Evolutionary conservation across 2,113 vertebrate species (phyloP), one percentile per base, ranked within the genome.

Genomic region (Platysteira castanea): DNA sequence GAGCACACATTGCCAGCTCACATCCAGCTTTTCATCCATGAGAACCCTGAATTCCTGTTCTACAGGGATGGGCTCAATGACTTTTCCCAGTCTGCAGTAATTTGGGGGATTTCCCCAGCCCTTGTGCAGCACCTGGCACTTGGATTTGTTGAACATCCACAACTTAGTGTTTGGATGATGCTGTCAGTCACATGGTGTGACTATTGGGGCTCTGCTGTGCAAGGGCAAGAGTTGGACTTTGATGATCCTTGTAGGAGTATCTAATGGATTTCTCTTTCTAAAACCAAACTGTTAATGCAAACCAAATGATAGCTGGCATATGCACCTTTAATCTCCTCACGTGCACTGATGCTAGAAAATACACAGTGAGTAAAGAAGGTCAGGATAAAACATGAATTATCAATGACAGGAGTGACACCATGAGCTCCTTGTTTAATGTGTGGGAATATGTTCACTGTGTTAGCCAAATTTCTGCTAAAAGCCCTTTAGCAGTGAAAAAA

Each of bases 381-480:
- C 65, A 76, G 76, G 21, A 47, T 85, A 67, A 84, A 83, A 86
- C 44, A 52, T 42, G 27, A 78, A 39, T 54, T 61, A 5, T 71
- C 6, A 47, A 7, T 49, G 26, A 79, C 4, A 3, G 42, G 80
- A 80, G 42, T 35, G 42, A 87, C 69, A 78, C 37, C 19, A 3
- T 61, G 27, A 82, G 17, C 44, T 84, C 17, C 49, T 92, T 67
- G 18, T 84, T 87, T 69, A 63, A 54, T 69, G 22, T 33, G 33
- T 33, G 28, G 10, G 22, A 82, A 68, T 35, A 31, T 60, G 33
- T 41, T 91, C 46, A 37, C 47, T 33, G 22, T 30, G 28, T 47
- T 73, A 89, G 30, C 69, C 67, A 87, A 95, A 89, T 42, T 73
- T 20, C 30, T 89, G 53, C 61, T 85, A 85, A 94, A 94, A 93